Conservation (phyloP, 2,888 invertebrate species). For the Timema cristinae region DNA sequence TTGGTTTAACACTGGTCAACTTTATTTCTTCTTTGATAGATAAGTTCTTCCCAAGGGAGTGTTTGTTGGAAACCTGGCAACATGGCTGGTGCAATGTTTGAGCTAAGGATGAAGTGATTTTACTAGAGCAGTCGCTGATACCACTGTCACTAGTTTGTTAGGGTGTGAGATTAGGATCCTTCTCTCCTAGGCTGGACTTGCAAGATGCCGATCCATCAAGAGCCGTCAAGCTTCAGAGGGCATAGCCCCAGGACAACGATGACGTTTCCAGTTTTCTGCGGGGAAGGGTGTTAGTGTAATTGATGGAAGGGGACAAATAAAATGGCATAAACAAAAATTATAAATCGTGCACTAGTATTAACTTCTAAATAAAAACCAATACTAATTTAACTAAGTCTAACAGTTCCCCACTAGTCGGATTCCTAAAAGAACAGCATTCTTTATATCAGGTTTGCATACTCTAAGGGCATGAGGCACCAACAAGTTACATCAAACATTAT, state of each 20-base stretch:
- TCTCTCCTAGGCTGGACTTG: slow-evolving; percentile 37
- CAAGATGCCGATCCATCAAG: slow-evolving; percentile 28
- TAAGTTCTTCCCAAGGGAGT: slow-evolving; percentile 25
- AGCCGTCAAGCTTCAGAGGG: slow-evolving; percentile 59
- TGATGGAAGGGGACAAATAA: too few species aligned
- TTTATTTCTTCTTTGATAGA: slow-evolving; percentile 29
- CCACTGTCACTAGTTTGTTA: slow-evolving; percentile 36
- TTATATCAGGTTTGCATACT: too few species aligned
- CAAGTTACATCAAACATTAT: too few species aligned
- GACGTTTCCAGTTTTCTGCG: slow-evolving; percentile 77
- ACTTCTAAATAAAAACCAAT: too few species aligned
- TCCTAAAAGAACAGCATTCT: too few species aligned
- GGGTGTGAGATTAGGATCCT: slow-evolving; percentile 25
- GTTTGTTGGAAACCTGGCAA: slow-evolving; percentile 23
- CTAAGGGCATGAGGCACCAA: too few species aligned
- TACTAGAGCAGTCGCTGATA: slow-evolving; percentile 40
- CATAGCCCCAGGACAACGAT: slow-evolving; percentile 71
- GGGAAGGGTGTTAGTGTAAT: slow-evolving; percentile 7
- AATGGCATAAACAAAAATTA: slow-evolving; percentile 21
- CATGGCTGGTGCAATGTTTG: slow-evolving; percentile 14
- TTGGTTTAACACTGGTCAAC: too few species aligned
- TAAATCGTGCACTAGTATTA: too few species aligned
- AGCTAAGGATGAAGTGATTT: slow-evolving; percentile 16
- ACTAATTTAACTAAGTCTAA: too few species aligned
- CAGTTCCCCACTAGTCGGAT: too few species aligned